Evolutionary conservation across 2,888 invertebrate genomes (phyloP).

Genomic region (Spilosoma lubricipeda): DNA sequence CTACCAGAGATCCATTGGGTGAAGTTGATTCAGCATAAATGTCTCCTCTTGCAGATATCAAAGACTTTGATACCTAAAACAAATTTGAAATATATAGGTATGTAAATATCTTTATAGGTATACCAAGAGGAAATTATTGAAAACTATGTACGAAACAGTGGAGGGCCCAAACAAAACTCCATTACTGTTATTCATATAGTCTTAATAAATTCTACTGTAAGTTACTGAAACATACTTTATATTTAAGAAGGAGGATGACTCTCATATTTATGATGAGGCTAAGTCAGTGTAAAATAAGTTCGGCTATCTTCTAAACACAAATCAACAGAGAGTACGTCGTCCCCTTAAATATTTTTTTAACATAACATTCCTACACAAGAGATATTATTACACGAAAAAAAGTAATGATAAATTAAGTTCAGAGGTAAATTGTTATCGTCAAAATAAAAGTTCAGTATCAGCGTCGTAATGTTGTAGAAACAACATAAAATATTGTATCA

Average conservation of each 20-base stretch:
- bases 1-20: slow-evolving; percentile 58
- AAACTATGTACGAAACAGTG: neutral
- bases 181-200: neutral
- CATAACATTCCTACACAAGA: neutral
- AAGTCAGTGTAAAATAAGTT: neutral
- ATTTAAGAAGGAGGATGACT: too few relatives aligned
- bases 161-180: neutral
- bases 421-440: slow-evolving; percentile 27
- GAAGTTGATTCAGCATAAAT: slow-evolving; percentile 62
- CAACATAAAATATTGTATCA: slow-evolving; percentile 26
- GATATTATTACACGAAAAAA: neutral
- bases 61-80: slow-evolving; percentile 67
- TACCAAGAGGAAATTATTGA: too few relatives aligned
- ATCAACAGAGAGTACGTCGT: neutral
- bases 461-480: slow-evolving; percentile 11
- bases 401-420: slow-evolving; percentile 18
- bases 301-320: neutral
- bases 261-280: neutral
- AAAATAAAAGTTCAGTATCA: slow-evolving; percentile 18
- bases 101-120: too few relatives aligned
- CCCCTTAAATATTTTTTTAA: neutral
- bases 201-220: neutral
- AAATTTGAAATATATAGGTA: neutral
- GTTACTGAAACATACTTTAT: too few relatives aligned
- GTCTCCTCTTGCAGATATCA: slow-evolving; percentile 58